Evolutionary conservation across 1,140 invertebrate species (phyloP).

Genomic region (Cotesia glomerata): DNA sequence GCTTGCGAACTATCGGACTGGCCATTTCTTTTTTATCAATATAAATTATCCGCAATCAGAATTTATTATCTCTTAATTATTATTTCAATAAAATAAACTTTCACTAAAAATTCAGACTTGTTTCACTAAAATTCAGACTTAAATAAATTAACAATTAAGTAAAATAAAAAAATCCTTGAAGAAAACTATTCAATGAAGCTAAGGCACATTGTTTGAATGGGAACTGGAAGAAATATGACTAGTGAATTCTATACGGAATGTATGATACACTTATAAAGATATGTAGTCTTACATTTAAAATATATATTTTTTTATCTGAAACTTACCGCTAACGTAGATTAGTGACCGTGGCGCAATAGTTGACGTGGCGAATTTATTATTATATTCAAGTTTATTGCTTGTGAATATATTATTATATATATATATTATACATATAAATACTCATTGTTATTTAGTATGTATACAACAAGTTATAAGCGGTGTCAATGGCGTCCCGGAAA

Average conservation of each 20-base stretch:
- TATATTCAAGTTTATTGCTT: neutral
- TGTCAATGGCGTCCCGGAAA: neutral
- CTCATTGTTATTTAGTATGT: neutral
- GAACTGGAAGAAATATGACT: too few relatives aligned
- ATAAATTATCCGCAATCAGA: neutral
- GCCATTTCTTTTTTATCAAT: constrained; percentile 31
- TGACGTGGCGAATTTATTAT: neutral
- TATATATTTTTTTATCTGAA: neutral
- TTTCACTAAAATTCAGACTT: too few relatives aligned
- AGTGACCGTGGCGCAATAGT: neutral
- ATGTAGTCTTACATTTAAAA: neutral
- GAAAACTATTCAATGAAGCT: too few relatives aligned
- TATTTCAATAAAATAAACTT: neutral
- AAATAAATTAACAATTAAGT: neutral
- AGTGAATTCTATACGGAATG: too few relatives aligned
- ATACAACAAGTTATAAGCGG: neutral
- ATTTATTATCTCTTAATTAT: neutral
- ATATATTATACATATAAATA: neutral
- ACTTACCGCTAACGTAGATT: neutral
- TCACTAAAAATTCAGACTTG: too few relatives aligned
- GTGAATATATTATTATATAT: neutral
- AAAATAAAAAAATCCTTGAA: too few relatives aligned
- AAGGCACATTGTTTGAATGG: too few relatives aligned
- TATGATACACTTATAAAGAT: neutral
- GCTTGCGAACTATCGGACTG: constrained; percentile 36